phyloP scores from a whole-genome alignment of 2,113 vertebrate genomes.

The Trogon surrucura region DNA sequence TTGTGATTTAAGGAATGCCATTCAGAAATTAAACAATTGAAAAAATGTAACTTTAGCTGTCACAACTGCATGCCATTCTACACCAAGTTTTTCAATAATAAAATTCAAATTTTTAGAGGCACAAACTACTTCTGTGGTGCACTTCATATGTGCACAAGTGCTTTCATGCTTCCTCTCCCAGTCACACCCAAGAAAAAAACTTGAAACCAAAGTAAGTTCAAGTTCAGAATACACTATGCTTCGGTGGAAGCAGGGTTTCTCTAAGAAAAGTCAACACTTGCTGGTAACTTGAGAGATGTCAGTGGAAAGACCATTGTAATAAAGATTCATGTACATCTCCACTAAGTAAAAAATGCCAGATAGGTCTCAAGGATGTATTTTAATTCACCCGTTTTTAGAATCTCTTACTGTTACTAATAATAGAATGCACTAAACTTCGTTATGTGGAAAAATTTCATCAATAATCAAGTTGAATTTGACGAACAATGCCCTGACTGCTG shows the following conservation, averaged over 20 bases:
- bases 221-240: not conserved
- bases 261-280: not conserved
- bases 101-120: not conserved
- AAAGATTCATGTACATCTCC: not conserved
- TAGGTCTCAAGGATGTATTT: not conserved
- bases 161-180: not conserved
- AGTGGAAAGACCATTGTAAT: not conserved
- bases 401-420: not conserved
- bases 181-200: not conserved
- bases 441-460: not conserved
- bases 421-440: not conserved
- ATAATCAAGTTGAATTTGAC: not conserved
- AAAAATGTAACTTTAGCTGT: not conserved
- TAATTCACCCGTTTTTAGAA: not conserved
- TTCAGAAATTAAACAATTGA: not conserved
- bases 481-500: not conserved
- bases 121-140: not conserved
- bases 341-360: not conserved
- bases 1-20: not conserved
- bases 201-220: not conserved
- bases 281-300: not conserved
- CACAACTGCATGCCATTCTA: not conserved
- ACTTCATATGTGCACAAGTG: fast-evolving
- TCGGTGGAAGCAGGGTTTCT: not conserved
- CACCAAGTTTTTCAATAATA: not conserved